Conservation (phyloP, 2,797 vertebrate genomes). For the Darevskia nairensis region DNA sequence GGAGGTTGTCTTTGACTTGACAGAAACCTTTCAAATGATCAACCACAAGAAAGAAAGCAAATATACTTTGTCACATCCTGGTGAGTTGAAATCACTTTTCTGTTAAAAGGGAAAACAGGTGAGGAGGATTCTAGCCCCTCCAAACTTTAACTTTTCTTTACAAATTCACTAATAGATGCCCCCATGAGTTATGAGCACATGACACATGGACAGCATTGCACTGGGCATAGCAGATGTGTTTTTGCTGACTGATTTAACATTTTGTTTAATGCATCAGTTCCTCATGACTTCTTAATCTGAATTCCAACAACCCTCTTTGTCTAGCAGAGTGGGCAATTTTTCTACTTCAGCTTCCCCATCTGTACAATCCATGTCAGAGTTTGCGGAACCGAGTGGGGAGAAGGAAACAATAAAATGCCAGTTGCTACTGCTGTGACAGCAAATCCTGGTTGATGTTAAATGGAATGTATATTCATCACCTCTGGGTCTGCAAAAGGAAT, state of each 20-base stretch:
- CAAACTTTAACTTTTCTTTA: background rate
- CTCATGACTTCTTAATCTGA: conserved; percentile 39
- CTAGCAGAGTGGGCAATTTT: background rate
- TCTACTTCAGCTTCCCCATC: background rate
- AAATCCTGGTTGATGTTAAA: conserved; percentile 31
- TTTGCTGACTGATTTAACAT: conserved; percentile 45
- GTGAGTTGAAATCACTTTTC: conserved; percentile 12
- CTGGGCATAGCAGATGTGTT: conserved; percentile 22
- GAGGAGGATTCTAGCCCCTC: background rate
- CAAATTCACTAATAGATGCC: conserved; percentile 36
- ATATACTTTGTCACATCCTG: conserved; percentile 30
- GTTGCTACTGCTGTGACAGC: conserved; percentile 1
- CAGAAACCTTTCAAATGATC: background rate
- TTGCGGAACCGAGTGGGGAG: background rate
- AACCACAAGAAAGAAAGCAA: background rate
- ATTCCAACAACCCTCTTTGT: conserved; percentile 36
- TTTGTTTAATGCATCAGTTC: conserved; percentile 46
- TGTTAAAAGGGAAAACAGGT: conserved; percentile 37
- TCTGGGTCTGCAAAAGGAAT: background rate
- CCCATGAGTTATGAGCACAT: background rate
- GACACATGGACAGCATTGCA: conserved; percentile 27
- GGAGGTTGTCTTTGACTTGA: background rate
- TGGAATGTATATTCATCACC: background rate
- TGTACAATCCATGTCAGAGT: conserved; percentile 6
- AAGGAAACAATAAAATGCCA: conserved; percentile 12